Base-by-base conservation (phyloP, 2,113 vertebrate species). In the Hemiprocne comata region DNA sequence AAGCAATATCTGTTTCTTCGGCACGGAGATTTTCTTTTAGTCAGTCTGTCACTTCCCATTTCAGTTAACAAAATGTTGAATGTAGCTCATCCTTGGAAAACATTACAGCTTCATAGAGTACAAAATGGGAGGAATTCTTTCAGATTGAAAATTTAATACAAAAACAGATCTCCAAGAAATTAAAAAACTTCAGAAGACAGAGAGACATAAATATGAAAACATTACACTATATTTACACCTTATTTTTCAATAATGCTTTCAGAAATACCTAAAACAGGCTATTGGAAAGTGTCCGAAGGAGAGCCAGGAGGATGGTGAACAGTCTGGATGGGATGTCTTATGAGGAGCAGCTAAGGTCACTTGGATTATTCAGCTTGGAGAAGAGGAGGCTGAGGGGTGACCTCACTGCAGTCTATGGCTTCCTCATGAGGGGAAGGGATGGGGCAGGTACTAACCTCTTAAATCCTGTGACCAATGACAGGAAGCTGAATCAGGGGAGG, bases 1-100 rank as follows among this genome's bases (percentile, higher is more conserved):
- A 91, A 97, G 96, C 96, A 97, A 98, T 98, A 98, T 98, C 96
- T 97, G 96, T 97, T 98, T 98, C 96, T 98, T 84, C 95, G 97
- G 96, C 97, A 97, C 16, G 89, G 96, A 98, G 97, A 98, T 98
- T 98, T 98, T 98, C 97, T 97, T 96, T 98, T 97, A 98, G 98
- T 98, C 98, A 98, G 98, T 98, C 98, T 99, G 98, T 99, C 98
- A 99, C 98, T 99, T 99, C 98, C 97, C 92, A 99, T 99, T 99
- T 98, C 89, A 74, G 97, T 98, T 98, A 98, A 99, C 98, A 98
- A 96, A 97, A 96, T 93, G 90, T 79, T 97, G 98, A 97, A 96
- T 90, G 95, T 85, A 96, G 95, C 97, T 98, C 97, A 98, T 98
- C 97, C 92, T 95, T 96, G 96, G 95, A 93, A 98, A 98, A 97